Base-by-base conservation (phyloP, 2,113 vertebrate genomes). In the Coregonus clupeaformis region DNA sequence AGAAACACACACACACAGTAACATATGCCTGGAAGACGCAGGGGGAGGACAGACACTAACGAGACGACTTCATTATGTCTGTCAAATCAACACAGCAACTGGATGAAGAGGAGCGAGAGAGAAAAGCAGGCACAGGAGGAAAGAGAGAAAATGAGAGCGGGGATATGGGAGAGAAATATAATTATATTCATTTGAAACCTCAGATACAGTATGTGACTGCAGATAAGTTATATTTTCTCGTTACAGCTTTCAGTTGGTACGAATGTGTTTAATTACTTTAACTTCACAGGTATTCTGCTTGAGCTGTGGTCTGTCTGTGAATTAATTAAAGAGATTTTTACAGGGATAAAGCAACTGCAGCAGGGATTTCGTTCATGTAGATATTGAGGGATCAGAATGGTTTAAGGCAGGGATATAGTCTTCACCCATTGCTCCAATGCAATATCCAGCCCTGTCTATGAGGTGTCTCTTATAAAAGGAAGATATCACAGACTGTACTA, bases 1-100 rank as follows among this genome's bases (percentile, higher is more conserved):
- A 72, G 78, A 42, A 42, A 42, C 36, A 76, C 73, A 18, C 73
- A 18, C 74, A 83, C 13, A 14, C 3, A 18, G 13, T 4, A 52
- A 65, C 24, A 65, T 27, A 87, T 82, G 82, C 81, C 73, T 83
- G 66, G 78, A 80, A 72, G 80, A 77, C 73, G 4, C 73, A 82
- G 82, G 83, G 20, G 75, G 86, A 63, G 62, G 71, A 69, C 20
- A 80, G 66, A 63, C 72, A 71, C 57, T 65, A 69, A 82, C 59
- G 30, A 73, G 79, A 74, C 57, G 65, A 84, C 76, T 81, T 81
- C 55, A 73, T 75, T 71, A 67, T 74, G 71, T 74, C 77, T 77
- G 70, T 81, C 60, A 83, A 67, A 80, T 18, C 52, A 14, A 72
- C 69, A 69, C 20, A 71, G 52, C 47, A 30, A 32, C 22, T 2